Conservation (phyloP, 2,797 vertebrate species). For the Phataginus tetradactyla region DNA sequence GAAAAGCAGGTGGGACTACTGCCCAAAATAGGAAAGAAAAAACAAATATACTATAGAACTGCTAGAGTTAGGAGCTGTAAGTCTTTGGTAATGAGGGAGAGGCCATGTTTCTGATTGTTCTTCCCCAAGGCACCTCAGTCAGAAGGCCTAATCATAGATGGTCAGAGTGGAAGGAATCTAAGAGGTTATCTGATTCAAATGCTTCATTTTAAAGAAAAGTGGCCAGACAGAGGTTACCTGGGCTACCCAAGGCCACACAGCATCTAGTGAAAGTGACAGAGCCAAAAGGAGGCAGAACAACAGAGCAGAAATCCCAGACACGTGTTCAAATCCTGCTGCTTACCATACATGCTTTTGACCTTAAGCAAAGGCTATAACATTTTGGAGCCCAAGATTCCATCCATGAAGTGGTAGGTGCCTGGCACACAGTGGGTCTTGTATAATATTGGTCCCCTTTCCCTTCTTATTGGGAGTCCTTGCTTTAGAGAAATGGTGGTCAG, state of each 20-base stretch:
- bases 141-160: background rate
- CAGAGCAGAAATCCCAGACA: background rate
- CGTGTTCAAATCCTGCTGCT: background rate
- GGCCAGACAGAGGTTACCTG: background rate
- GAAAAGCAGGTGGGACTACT: background rate
- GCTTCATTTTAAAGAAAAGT: background rate
- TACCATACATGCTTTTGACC: background rate
- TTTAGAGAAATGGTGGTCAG: background rate
- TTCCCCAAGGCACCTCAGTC: background rate
- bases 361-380: background rate
- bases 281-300: background rate
- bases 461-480: background rate
- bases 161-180: background rate
- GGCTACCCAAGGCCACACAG: background rate
- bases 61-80: background rate
- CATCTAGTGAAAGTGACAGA: background rate
- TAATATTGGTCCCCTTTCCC: background rate
- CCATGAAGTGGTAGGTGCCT: background rate
- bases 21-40: constrained; percentile 21
- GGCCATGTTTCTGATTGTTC: background rate
- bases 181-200: background rate
- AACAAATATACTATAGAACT: background rate
- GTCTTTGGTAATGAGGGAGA: background rate
- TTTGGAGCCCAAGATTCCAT: background rate
- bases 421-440: background rate